A percentile compares a stretch with the other conserved stretches of the same genome.
Conservation (phyloP, 1,140 invertebrate species). For the Atta texana region DNA sequence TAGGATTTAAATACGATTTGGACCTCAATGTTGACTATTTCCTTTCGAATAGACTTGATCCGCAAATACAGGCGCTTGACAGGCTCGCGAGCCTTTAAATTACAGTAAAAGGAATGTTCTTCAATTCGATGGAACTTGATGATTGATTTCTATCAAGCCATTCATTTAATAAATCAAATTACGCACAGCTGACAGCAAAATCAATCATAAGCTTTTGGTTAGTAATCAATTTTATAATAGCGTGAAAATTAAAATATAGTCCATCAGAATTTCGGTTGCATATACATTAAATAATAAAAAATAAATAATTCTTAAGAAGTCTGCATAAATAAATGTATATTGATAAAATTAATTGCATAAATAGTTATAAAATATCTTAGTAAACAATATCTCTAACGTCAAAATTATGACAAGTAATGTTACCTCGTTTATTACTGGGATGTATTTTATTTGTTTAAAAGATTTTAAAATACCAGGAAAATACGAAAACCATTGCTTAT, state of each 20-base stretch:
- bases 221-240: constrained; percentile 37
- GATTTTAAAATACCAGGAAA: background rate
- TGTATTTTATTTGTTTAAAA: constrained; percentile 4
- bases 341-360: background rate
- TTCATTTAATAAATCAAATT: constrained; percentile 54
- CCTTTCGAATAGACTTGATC: constrained; percentile 36
- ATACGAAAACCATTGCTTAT: background rate
- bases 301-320: background rate
- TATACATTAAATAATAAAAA: constrained; percentile 38
- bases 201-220: constrained; percentile 47
- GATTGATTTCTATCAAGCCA: constrained; percentile 45
- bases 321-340: background rate
- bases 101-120: constrained; percentile 9
- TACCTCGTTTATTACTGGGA: too few species aligned
- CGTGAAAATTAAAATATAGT: constrained; percentile 30
- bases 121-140: constrained; percentile 42
- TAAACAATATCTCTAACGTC: too few species aligned
- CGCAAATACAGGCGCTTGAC: constrained; percentile 58
- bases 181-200: constrained; percentile 44
- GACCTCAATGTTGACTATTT: constrained; percentile 55
- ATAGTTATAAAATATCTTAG: background rate
- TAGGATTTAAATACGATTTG: constrained; percentile 70
- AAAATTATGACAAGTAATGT: too few species aligned
- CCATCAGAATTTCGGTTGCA: background rate
- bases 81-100: constrained; percentile 53